Evolutionary conservation across 2,797 vertebrate species (phyloP), one percentile per base, ranked within the genome.

Genomic region (Gallirallus australis): DNA sequence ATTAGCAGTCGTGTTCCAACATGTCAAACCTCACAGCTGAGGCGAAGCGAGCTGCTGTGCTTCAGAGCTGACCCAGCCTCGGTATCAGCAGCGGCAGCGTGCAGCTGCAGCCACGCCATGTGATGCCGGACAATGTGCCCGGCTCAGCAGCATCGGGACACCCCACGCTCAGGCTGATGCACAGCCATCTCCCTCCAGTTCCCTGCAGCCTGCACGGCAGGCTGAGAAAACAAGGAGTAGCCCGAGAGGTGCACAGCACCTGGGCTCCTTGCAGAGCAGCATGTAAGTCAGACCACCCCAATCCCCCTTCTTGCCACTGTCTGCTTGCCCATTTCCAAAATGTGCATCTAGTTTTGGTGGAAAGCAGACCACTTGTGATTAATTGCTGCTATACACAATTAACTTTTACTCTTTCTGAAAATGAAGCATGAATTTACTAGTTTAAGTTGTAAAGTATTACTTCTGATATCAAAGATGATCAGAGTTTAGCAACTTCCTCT

Each of bases 211-310:
- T 48, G 25, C 37, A 37, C 37, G 16, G 4, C 39, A 72, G 37
- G n/a, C 50, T 61, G 30, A 87, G 45, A 13, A 73, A 60, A 70
- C 21, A 57, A 73, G 54, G 40, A 82, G 81, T 15, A 61, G 33
- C 40, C 48, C 66, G 52, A 31, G 27, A 63, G 21, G 7, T 69
- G 15, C 56, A 89, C 30, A 89, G 66, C 33, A 25, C 23, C 61
- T 15, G 20, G 0, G 3, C 27, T 69, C 75, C 39, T 30, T 9
- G 60, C 48, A 30, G 3, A 63, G n/a, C 18, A 23, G 21, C 0
- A 13, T 48, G 27, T 21, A 81, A 86, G 15, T 25, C 7, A 73
- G 39, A 66, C 20, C 71, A 42, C 5, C 42, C 42, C 42, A 45
- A 19, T 45, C 1, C 5, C 27, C 54, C 12, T 45, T 31, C 59